phyloP scores from a whole-genome alignment of 1,140 invertebrate species.

The Sycobia sp. region DNA sequence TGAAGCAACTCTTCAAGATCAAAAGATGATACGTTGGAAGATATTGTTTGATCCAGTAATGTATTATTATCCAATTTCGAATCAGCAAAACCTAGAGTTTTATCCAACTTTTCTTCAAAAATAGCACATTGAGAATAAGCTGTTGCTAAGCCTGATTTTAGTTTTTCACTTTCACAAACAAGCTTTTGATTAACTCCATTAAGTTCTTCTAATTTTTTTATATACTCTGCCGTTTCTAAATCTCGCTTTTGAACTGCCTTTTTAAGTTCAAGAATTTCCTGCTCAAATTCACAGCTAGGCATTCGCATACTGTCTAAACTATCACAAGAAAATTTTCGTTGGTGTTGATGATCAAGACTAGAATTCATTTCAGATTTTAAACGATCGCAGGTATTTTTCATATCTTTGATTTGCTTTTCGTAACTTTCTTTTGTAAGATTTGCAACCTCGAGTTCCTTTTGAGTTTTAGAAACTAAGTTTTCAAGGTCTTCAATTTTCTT shows the following conservation, averaged over 20 bases:
- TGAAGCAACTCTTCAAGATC: conserved; percentile 33
- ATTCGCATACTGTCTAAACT: conserved; percentile 4
- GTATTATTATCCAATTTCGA: conserved; percentile 54
- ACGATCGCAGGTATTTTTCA: conserved; percentile 54
- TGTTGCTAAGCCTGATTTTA: conserved; percentile 66
- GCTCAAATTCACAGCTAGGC: conserved; percentile 36
- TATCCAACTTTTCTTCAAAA: conserved; percentile 65
- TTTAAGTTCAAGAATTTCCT: conserved; percentile 43
- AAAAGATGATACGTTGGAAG: not conserved
- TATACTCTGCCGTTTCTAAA: conserved; percentile 63
- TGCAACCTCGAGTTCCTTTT: conserved; percentile 46
- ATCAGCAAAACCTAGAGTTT: conserved; percentile 61
- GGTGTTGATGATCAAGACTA: not conserved
- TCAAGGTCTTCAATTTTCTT: conserved; percentile 48
- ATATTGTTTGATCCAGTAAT: conserved; percentile 10
- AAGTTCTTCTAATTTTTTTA: conserved; percentile 67
- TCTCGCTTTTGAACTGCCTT: conserved; percentile 40
- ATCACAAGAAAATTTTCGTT: conserved; percentile 22
- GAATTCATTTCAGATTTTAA: conserved; percentile 38
- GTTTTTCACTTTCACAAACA: conserved; percentile 63
- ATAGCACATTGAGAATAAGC: conserved; percentile 68
- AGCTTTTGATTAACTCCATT: conserved; percentile 67
- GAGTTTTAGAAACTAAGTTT: conserved; percentile 41
- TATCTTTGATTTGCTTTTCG: conserved; percentile 57
- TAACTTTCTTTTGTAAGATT: conserved; percentile 49